phyloP scores from a whole-genome alignment of 2,113 vertebrate species.

The Calyptomena viridis region DNA sequence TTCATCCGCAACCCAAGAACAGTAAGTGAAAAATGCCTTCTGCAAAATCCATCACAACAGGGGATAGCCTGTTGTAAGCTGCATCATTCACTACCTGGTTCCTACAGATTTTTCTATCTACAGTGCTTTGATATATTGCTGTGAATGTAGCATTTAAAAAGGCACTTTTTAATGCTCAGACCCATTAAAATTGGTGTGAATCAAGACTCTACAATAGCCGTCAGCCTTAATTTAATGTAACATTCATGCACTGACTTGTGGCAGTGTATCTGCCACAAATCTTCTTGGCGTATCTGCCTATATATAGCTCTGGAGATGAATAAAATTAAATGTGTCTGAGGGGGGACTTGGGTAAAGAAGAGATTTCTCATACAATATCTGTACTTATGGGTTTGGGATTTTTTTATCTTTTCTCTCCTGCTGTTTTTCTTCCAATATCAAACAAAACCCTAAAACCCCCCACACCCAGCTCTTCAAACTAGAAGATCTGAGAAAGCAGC shows the following conservation, averaged over 20 bases:
- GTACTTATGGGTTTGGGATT: not conserved
- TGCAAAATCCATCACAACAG: not conserved
- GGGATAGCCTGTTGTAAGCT: not conserved
- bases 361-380: not conserved
- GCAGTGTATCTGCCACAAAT: not conserved
- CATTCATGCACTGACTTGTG: rapidly evolving
- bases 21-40: slow-evolving; percentile 71
- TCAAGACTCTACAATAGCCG: not conserved
- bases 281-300: not conserved
- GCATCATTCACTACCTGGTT: not conserved
- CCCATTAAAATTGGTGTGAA: not conserved
- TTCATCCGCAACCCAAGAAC: slow-evolving; percentile 99
- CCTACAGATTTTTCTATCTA: not conserved
- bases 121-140: not conserved
- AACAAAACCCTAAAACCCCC: not conserved
- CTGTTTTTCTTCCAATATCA: not conserved
- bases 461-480: slow-evolving; percentile 87
- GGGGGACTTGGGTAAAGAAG: not conserved
- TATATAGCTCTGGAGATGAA: not conserved
- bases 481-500: slow-evolving; percentile 88
- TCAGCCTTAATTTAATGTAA: not conserved
- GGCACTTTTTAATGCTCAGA: not conserved
- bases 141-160: not conserved
- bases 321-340: not conserved
- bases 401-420: not conserved